Evolutionary conservation across 2,797 vertebrate genomes (phyloP), one percentile per base, ranked within the genome.

Genomic region (Balearica regulorum): DNA sequence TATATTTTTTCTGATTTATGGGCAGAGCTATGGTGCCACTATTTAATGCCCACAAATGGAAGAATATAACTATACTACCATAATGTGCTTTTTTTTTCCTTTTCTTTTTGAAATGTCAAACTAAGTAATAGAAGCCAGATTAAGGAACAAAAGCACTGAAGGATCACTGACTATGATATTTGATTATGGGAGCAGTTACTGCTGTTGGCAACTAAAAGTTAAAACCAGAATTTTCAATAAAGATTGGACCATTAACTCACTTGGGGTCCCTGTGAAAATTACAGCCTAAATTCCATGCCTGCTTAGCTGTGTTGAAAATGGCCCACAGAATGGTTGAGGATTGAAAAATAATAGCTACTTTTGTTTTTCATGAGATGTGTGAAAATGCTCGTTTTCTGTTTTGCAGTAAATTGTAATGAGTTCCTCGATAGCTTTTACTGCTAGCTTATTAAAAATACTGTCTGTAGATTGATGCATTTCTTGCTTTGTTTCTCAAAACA

Each of bases 211-310:
- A 41, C 69, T 84, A 51, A 3, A 90, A 83, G 64, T 89, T 93
- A 87, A 64, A 80, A 91, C 46, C 20, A 25, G 80, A 76, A 84
- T 89, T 93, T 93, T 86, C 64, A 53, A 3, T 93, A 57, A 79
- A 57, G 73, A 41, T 48, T 82, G 75, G 80, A 15, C 62, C n/a
- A 62, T 94, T 94, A 84, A 76, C 93, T 96, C 48, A 4, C 94
- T 92, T 84, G 80, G 76, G 49, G 35, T 79, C 83, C 26, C 70
- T 79, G n/a, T 84, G 88, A 88, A 96, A 95, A 94, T 82, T 76
- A 41, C 85, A 81, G 43, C 72, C 51, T 86, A 24, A 81, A 83
- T 81, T 91, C 95, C n/a, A 14, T 44, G 70, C 80, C 62, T 93
- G 49, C 70, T 86, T 93, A 86, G 85, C 83, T 82, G 19, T 33